phyloP scores from a whole-genome alignment of 1,140 invertebrate species.

The Arctopsyche grandis region DNA sequence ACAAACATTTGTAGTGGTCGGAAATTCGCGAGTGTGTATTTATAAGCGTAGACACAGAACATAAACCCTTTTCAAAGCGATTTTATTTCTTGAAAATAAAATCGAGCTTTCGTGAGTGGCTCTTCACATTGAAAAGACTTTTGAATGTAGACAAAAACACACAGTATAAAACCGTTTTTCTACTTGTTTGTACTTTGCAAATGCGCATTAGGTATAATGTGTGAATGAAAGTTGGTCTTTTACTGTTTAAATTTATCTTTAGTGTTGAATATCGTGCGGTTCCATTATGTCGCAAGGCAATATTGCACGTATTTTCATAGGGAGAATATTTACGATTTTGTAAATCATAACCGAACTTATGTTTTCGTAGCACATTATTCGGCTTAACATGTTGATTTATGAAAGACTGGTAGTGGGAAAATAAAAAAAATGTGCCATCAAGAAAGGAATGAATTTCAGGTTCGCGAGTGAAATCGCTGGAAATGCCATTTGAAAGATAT shows the following conservation, averaged over 20 bases:
- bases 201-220: no score
- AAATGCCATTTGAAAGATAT: constrained; percentile 7
- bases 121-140: background rate
- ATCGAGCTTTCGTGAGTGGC: background rate
- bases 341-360: constrained; percentile 42
- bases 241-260: no score
- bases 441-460: constrained; percentile 16
- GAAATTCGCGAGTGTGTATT: no score
- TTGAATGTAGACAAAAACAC: constrained; percentile 4
- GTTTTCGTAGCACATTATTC: constrained; percentile 43
- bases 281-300: constrained; percentile 37
- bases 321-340: constrained; percentile 43
- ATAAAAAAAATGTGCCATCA: background rate
- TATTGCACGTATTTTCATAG: constrained; percentile 37
- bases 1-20: background rate
- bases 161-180: background rate
- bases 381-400: constrained; percentile 44
- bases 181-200: no score
- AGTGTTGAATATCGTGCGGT: background rate
- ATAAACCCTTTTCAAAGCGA: constrained; percentile 27
- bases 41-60: constrained; percentile 14
- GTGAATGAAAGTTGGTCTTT: no score
- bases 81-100: constrained; percentile 22
- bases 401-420: constrained; percentile 13
- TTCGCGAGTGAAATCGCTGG: background rate